Evolutionary conservation across 2,113 vertebrate genomes (phyloP).

Genomic region (Chunga burmeisteri): DNA sequence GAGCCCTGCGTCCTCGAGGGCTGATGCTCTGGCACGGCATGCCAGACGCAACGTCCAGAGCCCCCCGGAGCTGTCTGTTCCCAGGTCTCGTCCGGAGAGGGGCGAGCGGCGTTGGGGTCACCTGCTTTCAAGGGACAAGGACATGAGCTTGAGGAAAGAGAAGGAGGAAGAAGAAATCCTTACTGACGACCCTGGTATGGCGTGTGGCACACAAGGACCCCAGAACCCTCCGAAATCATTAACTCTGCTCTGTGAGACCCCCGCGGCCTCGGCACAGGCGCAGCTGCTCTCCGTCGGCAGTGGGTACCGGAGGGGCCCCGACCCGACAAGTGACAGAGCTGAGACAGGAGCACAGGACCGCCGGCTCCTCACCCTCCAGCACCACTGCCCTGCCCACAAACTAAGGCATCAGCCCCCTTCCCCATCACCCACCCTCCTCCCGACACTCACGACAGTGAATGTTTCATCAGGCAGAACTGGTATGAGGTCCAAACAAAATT

Average conservation of each 20-base stretch:
- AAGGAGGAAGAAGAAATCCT: not conserved
- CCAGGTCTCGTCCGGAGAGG: rapidly evolving
- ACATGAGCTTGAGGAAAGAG: not conserved
- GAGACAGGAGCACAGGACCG: not conserved
- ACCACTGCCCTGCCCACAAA: not conserved
- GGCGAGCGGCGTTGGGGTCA: rapidly evolving
- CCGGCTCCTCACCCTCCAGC: not conserved
- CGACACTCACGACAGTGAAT: rapidly evolving
- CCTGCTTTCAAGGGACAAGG: too few relatives aligned
- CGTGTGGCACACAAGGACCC: not conserved
- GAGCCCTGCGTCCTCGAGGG: rapidly evolving
- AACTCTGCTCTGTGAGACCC: too few relatives aligned
- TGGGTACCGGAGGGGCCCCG: not conserved
- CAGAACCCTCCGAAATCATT: not conserved
- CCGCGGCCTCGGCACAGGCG: rapidly evolving
- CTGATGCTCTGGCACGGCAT: not conserved
- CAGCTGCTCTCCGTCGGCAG: not conserved
- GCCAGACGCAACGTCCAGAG: rapidly evolving
- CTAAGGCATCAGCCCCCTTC: rapidly evolving
- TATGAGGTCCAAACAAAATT: not conserved
- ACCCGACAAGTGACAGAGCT: rapidly evolving
- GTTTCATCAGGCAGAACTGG: not conserved
- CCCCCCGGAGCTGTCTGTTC: too few relatives aligned
- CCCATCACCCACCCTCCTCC: not conserved
- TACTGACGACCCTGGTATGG: not conserved